phyloP scores from a whole-genome alignment of 1,140 invertebrate genomes.

The Halyomorpha halys region DNA sequence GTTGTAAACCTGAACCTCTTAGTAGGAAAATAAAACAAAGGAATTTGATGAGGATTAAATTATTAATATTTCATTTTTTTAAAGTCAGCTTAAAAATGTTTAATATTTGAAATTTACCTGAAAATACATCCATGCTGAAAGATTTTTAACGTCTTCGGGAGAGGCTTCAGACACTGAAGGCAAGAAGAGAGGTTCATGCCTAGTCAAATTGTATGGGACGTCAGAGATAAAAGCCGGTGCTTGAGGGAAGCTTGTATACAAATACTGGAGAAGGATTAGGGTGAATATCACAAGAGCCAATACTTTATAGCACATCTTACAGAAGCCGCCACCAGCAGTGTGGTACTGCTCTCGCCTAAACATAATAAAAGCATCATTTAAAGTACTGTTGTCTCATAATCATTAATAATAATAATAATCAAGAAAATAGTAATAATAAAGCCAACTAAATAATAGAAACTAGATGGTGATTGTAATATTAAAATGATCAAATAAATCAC shows the following conservation, averaged over 20 bases:
- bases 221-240: background rate
- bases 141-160: constrained; percentile 21
- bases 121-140: constrained; percentile 24
- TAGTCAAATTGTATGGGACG: background rate
- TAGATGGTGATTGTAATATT: too few species aligned
- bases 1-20: too few species aligned
- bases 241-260: constrained; percentile 7
- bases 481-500: too few species aligned
- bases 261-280: constrained; percentile 19
- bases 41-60: background rate
- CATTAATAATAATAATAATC: too few species aligned
- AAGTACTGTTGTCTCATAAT: too few species aligned
- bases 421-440: too few species aligned
- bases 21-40: too few species aligned
- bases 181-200: constrained; percentile 22
- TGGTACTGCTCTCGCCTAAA: too few species aligned
- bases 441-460: too few species aligned
- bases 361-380: too few species aligned
- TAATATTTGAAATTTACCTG: constrained; percentile 12
- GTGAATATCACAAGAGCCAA: background rate
- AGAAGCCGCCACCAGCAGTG: background rate
- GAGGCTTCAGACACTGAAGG: background rate
- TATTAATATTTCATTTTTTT: background rate
- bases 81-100: background rate
- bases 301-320: constrained; percentile 12